Conservation (phyloP, 2,888 invertebrate genomes). For the Phasia obesa region DNA sequence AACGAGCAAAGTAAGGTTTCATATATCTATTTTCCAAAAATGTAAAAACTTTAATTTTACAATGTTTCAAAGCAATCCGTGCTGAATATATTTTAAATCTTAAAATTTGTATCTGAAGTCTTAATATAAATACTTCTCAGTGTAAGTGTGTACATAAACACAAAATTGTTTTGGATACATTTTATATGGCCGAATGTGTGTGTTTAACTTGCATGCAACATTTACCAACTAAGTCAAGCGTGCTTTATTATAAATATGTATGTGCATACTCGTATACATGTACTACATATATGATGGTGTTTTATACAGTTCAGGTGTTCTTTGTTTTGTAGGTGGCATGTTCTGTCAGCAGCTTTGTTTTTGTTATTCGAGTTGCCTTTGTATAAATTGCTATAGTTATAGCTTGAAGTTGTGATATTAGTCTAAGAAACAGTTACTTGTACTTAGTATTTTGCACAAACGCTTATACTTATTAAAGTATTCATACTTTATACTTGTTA, state of each 20-base stretch:
- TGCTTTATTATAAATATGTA: slow-evolving; percentile 72
- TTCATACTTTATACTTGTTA: slow-evolving; percentile 35
- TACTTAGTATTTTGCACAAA: slow-evolving; percentile 16
- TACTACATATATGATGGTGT: slow-evolving; percentile 25
- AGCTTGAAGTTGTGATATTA: slow-evolving; percentile 36
- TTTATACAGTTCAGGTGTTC: slow-evolving; percentile 62
- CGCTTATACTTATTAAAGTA: not conserved
- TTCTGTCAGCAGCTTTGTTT: slow-evolving; percentile 66
- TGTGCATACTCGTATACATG: no score
- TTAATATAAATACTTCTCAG: not conserved
- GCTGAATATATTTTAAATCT: not conserved
- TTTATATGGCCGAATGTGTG: not conserved
- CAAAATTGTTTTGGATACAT: not conserved
- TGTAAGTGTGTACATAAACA: not conserved
- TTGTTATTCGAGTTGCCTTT: slow-evolving; percentile 30
- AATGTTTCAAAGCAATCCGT: not conserved
- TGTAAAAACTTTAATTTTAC: not conserved
- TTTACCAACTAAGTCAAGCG: slow-evolving; percentile 69
- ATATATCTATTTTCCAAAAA: no score
- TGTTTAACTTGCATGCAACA: slow-evolving; percentile 62
- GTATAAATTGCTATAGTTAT: slow-evolving; percentile 20
- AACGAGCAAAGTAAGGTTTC: no score
- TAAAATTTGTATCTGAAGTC: not conserved
- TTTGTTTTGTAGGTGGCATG: slow-evolving; percentile 61
- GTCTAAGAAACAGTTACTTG: slow-evolving; percentile 41